Evolutionary conservation across 2,113 vertebrate species (phyloP).

Genomic region (Phainopepla nitens): DNA sequence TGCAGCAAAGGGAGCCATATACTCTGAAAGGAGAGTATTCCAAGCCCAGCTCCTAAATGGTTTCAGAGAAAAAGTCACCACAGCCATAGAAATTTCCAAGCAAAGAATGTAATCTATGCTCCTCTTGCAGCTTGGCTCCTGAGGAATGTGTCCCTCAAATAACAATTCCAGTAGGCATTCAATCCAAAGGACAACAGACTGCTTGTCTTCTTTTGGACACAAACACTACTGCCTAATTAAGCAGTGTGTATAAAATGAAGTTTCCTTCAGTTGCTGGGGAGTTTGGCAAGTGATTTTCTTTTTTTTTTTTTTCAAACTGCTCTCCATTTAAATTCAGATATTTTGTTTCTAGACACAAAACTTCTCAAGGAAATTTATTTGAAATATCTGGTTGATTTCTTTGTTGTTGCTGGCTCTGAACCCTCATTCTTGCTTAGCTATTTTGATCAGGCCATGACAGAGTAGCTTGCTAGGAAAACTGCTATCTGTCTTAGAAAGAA

Average conservation of each 20-base stretch:
- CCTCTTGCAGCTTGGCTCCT: neutral
- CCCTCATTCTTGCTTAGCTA: neutral
- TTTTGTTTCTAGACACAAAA: neutral
- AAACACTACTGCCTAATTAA: slow-evolving; percentile 1
- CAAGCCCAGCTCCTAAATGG: neutral
- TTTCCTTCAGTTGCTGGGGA: neutral
- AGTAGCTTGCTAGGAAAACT: neutral
- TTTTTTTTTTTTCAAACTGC: neutral
- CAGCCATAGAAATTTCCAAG: neutral
- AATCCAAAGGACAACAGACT: neutral
- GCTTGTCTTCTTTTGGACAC: neutral
- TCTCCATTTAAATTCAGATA: neutral
- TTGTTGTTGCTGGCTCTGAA: neutral
- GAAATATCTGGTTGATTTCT: neutral
- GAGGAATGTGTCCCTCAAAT: neutral
- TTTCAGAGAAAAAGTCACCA: neutral
- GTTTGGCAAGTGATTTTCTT: neutral
- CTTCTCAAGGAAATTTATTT: neutral
- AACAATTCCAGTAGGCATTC: neutral
- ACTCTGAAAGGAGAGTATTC: neutral
- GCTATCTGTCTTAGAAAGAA: neutral
- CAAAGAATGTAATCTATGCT: neutral
- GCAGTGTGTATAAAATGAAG: neutral
- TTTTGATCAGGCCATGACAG: neutral
- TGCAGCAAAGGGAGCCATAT: neutral